These are phyloP conservation scores for Coenonympha arcania DNA, from an alignment of 2,888 invertebrate species.

Conservation along the genomic window DNA sequence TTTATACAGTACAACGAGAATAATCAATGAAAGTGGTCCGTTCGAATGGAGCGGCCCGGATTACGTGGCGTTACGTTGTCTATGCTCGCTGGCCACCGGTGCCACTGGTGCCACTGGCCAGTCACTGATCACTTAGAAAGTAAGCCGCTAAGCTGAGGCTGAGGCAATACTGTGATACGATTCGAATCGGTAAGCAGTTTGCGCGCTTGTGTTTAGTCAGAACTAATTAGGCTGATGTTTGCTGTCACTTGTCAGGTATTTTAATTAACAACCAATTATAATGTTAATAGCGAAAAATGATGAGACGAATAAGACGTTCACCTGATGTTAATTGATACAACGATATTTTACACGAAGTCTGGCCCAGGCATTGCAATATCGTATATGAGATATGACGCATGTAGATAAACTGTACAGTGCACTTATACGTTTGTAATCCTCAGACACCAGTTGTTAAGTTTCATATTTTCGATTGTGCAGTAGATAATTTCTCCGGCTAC, in stretches of 20 bases:
- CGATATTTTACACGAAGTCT: no score
- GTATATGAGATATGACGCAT: no score
- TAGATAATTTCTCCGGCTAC: no score
- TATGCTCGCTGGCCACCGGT: not conserved
- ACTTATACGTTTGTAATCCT: no score
- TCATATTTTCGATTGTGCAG: no score
- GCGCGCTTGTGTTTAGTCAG: not conserved
- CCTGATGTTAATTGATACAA: no score
- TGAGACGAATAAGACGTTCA: no score
- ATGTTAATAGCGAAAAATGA: not conserved
- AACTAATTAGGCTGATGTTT: conserved; percentile 1
- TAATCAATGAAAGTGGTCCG: conserved; percentile 18
- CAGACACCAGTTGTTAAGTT: no score
- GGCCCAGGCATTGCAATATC: no score
- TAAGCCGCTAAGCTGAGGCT: conserved; percentile 5
- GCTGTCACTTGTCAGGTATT: conserved; percentile 1
- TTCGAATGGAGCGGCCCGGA: not conserved
- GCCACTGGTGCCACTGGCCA: no score
- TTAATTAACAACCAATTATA: not conserved
- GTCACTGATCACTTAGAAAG: conserved; percentile 22
- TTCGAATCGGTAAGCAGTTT: conserved; percentile 13
- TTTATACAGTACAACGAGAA: not conserved
- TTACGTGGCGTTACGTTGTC: conserved; percentile 22
- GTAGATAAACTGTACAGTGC: no score
- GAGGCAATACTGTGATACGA: conserved; percentile 16